A percentile compares a stretch with the other conserved stretches of the same genome.
Conservation (phyloP, 2,797 vertebrate genomes). For the Pseudochromis fuscus region DNA sequence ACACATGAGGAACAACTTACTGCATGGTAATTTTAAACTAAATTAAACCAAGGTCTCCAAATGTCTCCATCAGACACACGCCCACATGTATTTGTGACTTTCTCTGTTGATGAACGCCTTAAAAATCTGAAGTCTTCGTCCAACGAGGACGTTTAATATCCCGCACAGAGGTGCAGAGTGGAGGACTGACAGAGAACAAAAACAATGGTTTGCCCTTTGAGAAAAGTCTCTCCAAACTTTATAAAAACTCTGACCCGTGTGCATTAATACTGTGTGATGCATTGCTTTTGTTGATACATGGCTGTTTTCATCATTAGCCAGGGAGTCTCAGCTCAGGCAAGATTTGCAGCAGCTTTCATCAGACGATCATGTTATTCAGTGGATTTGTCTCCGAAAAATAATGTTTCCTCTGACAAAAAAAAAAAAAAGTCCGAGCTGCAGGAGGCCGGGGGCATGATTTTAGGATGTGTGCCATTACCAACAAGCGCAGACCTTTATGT, state of each 20-base stretch:
- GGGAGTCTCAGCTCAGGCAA: conserved; percentile 36
- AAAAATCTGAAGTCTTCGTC: conserved; percentile 52
- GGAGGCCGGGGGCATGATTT: conserved; percentile 75
- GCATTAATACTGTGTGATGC: conserved; percentile 6
- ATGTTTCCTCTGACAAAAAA: conserved; percentile 60
- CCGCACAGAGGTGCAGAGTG: conserved; percentile 53
- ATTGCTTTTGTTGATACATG: conserved; percentile 40
- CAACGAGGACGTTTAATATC: conserved; percentile 24
- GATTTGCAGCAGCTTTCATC: conserved; percentile 78
- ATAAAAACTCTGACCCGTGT: conserved; percentile 14
- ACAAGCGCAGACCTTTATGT: conserved; percentile 70
- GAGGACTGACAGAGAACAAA: conserved; percentile 28
- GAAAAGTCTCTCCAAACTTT: conserved; percentile 15
- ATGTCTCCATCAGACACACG: conserved; percentile 45
- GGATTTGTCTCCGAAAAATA: conserved; percentile 71
- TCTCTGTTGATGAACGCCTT: conserved; percentile 41
- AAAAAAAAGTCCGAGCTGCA: conserved; percentile 47
- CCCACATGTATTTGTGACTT: conserved; percentile 41
- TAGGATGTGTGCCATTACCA: conserved; percentile 85
- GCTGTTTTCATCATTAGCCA: conserved; percentile 54
- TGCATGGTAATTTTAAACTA: conserved; percentile 48
- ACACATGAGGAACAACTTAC: conserved; percentile 70
- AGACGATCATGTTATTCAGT: conserved; percentile 70
- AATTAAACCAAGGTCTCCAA: conserved; percentile 66
- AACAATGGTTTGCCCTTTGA: conserved; percentile 32